Percentiles rank a stretch among this genome's conserved stretches.
phyloP scores from a whole-genome alignment of 2,797 vertebrate genomes.

The Typhlichthys subterraneus region DNA sequence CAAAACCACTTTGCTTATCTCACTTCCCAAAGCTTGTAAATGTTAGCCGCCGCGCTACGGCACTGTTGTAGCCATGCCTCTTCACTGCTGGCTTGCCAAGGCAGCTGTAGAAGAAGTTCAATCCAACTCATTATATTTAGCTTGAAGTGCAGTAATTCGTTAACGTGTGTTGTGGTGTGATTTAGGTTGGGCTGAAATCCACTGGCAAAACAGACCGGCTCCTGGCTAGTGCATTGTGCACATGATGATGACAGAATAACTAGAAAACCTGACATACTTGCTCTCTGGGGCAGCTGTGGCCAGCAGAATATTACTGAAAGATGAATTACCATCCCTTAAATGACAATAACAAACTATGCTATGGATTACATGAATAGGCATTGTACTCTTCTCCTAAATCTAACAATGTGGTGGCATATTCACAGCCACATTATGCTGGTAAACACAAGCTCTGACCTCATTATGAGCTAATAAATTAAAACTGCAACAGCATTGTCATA shows the following conservation, averaged over 20 bases:
- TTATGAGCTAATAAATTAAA: constrained; percentile 16
- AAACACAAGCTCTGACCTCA: constrained; percentile 27
- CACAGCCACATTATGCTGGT: not conserved
- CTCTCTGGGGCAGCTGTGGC: constrained; percentile 29
- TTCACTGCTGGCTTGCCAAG: constrained; percentile 34
- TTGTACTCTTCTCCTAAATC: constrained; percentile 13
- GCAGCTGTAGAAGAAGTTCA: constrained; percentile 45
- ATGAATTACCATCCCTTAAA: constrained; percentile 51
- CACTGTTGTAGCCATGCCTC: constrained; percentile 28
- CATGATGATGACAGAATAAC: constrained; percentile 43
- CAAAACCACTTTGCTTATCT: constrained; percentile 44
- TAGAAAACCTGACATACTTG: constrained; percentile 59
- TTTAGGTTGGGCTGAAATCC: constrained; percentile 32
- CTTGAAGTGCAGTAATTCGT: constrained; percentile 41
- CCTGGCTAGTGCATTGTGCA: constrained; percentile 24
- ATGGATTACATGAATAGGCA: constrained; percentile 26
- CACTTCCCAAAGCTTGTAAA: constrained; percentile 50
- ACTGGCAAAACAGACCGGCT: constrained; percentile 22
- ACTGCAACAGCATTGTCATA: not conserved
- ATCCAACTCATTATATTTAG: constrained; percentile 45
- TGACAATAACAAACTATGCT: constrained; percentile 25
- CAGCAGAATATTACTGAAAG: constrained; percentile 48
- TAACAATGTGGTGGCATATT: constrained; percentile 6
- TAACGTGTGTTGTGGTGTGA: constrained; percentile 38
- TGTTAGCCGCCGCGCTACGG: constrained; percentile 33